Evolutionary conservation across 2,888 invertebrate genomes (phyloP).

Genomic region (Cremastinae sp.): DNA sequence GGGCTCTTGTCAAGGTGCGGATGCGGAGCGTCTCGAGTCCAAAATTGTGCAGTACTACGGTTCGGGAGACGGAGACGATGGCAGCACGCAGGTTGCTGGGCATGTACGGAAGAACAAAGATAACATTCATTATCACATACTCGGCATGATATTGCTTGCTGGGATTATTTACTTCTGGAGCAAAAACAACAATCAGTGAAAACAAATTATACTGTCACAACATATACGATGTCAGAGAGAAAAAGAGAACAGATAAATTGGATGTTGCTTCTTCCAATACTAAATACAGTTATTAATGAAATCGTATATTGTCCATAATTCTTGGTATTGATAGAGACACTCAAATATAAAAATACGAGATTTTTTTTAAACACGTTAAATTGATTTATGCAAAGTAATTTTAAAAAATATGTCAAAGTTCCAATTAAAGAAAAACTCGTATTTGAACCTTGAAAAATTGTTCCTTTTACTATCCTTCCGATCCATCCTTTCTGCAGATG

Average conservation of each 20-base stretch:
- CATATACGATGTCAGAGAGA: constrained; percentile 36
- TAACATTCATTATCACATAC: constrained; percentile 73
- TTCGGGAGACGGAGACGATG: constrained; percentile 83
- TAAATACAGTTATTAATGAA: constrained; percentile 48
- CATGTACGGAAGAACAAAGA: constrained; percentile 85
- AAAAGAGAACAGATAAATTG: neutral
- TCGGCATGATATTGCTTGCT: constrained; percentile 74
- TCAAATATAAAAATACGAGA: constrained; percentile 44
- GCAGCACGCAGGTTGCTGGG: constrained; percentile 87
- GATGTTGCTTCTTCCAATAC: constrained; percentile 17
- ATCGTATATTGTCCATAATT: constrained; percentile 38
- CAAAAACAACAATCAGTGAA: constrained; percentile 67
- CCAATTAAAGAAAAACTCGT: constrained; percentile 26
- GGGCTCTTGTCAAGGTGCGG: constrained; percentile 93
- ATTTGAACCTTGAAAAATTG: constrained; percentile 27
- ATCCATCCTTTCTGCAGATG: constrained; percentile 85
- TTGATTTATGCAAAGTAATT: neutral
- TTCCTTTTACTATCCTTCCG: constrained; percentile 32
- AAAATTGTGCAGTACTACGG: constrained; percentile 94
- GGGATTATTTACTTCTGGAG: constrained; percentile 74
- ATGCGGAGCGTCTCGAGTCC: constrained; percentile 89
- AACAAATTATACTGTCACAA: constrained; percentile 6
- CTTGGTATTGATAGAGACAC: constrained; percentile 21
- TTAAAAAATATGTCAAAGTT: neutral
- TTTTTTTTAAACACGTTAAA: neutral